A percentile compares a stretch with the other conserved stretches of the same genome.
Conservation (phyloP, 2,888 invertebrate genomes). For the Pristionchus maxplancki region DNA sequence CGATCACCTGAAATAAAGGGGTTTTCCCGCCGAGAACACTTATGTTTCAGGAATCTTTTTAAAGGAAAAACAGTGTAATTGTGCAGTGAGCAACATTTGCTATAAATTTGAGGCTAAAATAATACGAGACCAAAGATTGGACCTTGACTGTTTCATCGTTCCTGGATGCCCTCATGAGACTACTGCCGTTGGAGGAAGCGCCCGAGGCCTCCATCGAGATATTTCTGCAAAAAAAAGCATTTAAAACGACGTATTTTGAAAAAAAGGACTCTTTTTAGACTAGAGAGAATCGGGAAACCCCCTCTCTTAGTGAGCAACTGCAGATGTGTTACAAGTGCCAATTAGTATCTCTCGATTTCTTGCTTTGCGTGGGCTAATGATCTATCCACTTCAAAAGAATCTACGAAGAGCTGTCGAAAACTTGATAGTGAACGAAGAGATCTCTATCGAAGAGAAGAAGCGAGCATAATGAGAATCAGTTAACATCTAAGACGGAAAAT, state of each 20-base stretch:
- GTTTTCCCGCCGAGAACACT: not conserved
- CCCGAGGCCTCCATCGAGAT: not conserved
- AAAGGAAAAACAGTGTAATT: too few species aligned
- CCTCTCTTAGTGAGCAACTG: not conserved
- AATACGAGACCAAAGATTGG: too few species aligned
- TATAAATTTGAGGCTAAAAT: too few species aligned
- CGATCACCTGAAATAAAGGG: conserved; percentile 88
- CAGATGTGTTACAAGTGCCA: conserved; percentile 3
- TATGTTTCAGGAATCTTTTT: not conserved
- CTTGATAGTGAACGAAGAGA: not conserved
- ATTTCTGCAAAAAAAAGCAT: not conserved
- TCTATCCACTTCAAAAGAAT: not conserved
- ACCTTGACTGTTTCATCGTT: conserved; percentile 29
- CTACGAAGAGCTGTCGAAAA: not conserved
- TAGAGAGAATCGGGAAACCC: not conserved
- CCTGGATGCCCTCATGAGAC: not conserved
- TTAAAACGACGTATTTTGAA: not conserved
- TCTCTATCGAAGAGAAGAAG: not conserved
- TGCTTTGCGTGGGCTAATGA: not conserved
- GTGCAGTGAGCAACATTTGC: too few species aligned
- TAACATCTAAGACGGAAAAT: not conserved
- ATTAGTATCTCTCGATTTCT: not conserved
- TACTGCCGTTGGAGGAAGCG: conserved; percentile 1
- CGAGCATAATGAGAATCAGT: not conserved
- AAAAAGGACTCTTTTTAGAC: not conserved